A percentile compares a stretch with the other conserved stretches of the same genome.
phyloP scores from a whole-genome alignment of 2,797 vertebrate genomes.

The Lutjanus campechanus region DNA sequence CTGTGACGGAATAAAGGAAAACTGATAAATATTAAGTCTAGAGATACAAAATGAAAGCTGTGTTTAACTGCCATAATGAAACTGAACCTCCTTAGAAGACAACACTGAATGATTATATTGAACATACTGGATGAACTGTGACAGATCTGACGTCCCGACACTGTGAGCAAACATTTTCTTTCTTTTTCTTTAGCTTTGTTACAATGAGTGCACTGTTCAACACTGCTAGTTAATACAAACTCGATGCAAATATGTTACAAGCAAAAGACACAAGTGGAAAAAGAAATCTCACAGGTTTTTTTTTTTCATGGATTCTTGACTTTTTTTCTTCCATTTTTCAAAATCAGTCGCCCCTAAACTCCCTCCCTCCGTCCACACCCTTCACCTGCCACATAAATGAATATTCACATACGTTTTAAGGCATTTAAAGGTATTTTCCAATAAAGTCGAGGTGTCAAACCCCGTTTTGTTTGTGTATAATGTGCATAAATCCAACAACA shows the following conservation, averaged over 20 bases:
- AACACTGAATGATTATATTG: constrained; percentile 59
- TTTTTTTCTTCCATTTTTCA: constrained; percentile 19
- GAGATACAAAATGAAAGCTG: constrained; percentile 88
- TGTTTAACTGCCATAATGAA: constrained; percentile 83
- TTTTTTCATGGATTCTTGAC: constrained; percentile 13
- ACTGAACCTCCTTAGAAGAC: constrained; percentile 53
- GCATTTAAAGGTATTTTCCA: constrained; percentile 58
- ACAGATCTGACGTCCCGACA: constrained; percentile 41
- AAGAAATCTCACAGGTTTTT: constrained; percentile 64
- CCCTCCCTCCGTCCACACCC: constrained; percentile 23
- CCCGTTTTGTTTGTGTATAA: constrained; percentile 48
- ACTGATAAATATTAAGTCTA: constrained; percentile 90
- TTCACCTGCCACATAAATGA: constrained; percentile 40
- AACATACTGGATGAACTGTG: constrained; percentile 44
- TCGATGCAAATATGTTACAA: constrained; percentile 83
- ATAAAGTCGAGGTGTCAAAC: constrained; percentile 68
- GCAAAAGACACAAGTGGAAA: constrained; percentile 58
- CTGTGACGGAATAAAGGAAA: constrained; percentile 91
- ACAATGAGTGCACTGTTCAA: constrained; percentile 59
- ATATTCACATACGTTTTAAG: constrained; percentile 72
- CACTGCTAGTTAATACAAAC: constrained; percentile 60
- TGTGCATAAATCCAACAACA: constrained; percentile 70
- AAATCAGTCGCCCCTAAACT: constrained; percentile 4
- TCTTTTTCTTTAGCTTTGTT: constrained; percentile 31
- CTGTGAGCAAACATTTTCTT: constrained; percentile 51